Percentiles rank a stretch among this genome's conserved stretches.
Conservation (phyloP, 1,140 invertebrate genomes). For the Riptortus pedestris region DNA sequence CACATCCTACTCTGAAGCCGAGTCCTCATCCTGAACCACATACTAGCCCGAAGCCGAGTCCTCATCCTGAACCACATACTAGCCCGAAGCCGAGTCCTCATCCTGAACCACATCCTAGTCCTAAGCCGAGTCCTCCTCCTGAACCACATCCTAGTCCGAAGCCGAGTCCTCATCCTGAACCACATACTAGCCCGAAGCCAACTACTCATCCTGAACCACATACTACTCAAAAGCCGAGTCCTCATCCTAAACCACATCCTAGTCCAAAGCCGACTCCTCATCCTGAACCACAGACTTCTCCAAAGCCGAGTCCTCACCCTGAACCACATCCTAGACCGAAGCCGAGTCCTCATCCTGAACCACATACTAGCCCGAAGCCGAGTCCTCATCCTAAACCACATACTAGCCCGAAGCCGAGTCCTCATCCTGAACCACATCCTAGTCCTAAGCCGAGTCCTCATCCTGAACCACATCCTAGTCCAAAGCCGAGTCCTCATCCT, state of each 20-base stretch:
- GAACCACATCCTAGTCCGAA: not conserved
- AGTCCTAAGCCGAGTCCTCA: no score
- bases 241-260: not conserved
- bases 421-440: no score
- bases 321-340: no score
- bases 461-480: no score
- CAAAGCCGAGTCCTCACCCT: no score
- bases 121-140: not conserved
- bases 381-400: no score
- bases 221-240: not conserved
- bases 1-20: not conserved
- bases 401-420: no score
- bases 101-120: not conserved
- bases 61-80: not conserved
- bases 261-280: not conserved
- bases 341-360: no score
- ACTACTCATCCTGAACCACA: not conserved
- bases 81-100: not conserved
- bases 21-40: not conserved
- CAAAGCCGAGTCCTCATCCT: no score
- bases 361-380: no score
- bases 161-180: not conserved
- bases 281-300: no score
- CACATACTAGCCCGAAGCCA: not conserved
- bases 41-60: not conserved